Conservation (phyloP, 2,888 invertebrate genomes). For the Drosophila aldrichi region DNA sequence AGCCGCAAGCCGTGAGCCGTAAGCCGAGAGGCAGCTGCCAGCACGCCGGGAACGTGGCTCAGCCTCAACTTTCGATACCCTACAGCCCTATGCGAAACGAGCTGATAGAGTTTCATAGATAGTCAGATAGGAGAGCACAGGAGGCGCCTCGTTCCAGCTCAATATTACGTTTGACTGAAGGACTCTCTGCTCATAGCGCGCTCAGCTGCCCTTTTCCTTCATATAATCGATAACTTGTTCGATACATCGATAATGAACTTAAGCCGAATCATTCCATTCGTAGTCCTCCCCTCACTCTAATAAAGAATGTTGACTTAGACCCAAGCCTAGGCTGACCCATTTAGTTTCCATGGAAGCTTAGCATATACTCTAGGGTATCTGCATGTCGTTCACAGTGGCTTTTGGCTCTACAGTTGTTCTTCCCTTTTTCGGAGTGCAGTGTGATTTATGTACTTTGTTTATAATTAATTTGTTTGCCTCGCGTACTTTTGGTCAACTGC, state of each 20-base stretch:
- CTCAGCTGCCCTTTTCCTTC: no score
- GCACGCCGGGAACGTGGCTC: not conserved
- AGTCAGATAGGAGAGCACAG: not conserved
- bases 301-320: not conserved
- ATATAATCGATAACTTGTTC: no score
- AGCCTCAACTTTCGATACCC: slow-evolving; percentile 20
- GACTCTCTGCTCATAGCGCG: no score
- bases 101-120: not conserved
- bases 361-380: not conserved
- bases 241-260: no score
- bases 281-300: not conserved
- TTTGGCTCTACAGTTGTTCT: not conserved
- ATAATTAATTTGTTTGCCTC: slow-evolving; percentile 56
- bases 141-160: not conserved
- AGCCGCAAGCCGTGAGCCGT: slow-evolving; percentile 40
- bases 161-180: not conserved
- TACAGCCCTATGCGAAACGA: not conserved
- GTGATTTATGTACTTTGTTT: slow-evolving; percentile 53
- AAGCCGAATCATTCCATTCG: no score
- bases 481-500: slow-evolving; percentile 1
- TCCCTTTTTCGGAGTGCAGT: slow-evolving; percentile 10
- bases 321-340: no score
- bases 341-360: not conserved
- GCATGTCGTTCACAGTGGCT: slow-evolving; percentile 5
- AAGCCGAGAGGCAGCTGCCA: slow-evolving; percentile 18